phyloP scores from a whole-genome alignment of 2,888 invertebrate genomes.

The Lasius platythorax region DNA sequence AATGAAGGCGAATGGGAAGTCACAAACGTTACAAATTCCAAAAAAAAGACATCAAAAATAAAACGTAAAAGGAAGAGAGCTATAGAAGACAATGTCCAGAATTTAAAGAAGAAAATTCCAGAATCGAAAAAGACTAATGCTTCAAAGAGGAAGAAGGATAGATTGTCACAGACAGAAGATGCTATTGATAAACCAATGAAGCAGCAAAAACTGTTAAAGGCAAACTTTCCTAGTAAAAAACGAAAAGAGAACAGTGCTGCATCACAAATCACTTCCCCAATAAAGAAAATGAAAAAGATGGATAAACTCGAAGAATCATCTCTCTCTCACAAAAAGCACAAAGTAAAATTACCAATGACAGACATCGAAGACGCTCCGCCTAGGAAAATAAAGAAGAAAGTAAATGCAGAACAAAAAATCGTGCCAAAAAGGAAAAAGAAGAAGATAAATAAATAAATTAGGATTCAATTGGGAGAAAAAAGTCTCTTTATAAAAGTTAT shows the following conservation, averaged over 20 bases:
- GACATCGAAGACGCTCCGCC: constrained; percentile 36
- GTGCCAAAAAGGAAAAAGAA: constrained; percentile 73
- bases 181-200: constrained; percentile 28
- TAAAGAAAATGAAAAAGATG: constrained; percentile 48
- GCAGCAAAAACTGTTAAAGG: constrained; percentile 55
- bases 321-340: background rate
- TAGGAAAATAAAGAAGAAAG: constrained; percentile 70
- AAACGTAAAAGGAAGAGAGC: constrained; percentile 31
- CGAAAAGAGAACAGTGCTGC: constrained; percentile 2
- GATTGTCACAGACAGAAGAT: background rate
- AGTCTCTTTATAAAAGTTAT: constrained; percentile 55
- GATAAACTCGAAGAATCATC: background rate
- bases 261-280: constrained; percentile 6
- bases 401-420: constrained; percentile 12
- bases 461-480: constrained; percentile 14
- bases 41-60: background rate
- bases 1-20: constrained; percentile 71
- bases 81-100: constrained; percentile 13
- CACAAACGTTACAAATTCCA: constrained; percentile 1
- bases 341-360: constrained; percentile 25
- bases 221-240: background rate
- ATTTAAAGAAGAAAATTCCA: constrained; percentile 18
- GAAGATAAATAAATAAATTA: constrained; percentile 69
- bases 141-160: constrained; percentile 46
- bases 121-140: background rate